A percentile compares a stretch with the other conserved stretches of the same genome.
Evolutionary conservation across 2,797 vertebrate species (phyloP).

Genomic region (Squalus acanthias): DNA sequence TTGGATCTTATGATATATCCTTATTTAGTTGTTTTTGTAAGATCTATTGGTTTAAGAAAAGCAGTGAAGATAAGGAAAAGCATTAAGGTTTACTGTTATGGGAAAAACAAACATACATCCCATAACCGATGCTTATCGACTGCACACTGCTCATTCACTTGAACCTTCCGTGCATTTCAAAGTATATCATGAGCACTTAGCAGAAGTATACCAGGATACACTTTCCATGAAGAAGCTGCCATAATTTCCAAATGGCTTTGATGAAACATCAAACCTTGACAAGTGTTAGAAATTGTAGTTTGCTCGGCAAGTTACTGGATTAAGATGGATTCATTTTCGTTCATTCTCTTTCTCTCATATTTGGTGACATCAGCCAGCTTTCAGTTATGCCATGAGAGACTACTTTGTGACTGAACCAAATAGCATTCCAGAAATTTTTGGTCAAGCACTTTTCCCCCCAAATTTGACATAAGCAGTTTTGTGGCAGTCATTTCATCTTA

Average conservation of each 20-base stretch:
- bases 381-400: background rate
- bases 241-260: background rate
- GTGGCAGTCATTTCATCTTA: background rate
- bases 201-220: background rate
- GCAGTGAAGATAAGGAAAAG: background rate
- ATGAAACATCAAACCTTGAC: background rate
- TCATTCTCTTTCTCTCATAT: background rate
- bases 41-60: background rate
- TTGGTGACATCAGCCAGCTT: background rate
- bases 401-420: background rate
- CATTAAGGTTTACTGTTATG: background rate
- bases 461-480: slow-evolving; percentile 1
- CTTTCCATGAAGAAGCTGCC: background rate
- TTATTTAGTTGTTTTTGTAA: background rate
- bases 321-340: background rate
- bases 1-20: background rate
- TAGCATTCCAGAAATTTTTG: background rate
- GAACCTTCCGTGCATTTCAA: background rate
- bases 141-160: background rate
- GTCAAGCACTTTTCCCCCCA: background rate
- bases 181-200: background rate
- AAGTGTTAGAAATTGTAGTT: background rate
- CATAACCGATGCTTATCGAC: background rate
- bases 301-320: background rate
- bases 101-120: background rate